Evolutionary conservation across 1,140 invertebrate species (phyloP).

Genomic region (Dendrolimus kikuchii): DNA sequence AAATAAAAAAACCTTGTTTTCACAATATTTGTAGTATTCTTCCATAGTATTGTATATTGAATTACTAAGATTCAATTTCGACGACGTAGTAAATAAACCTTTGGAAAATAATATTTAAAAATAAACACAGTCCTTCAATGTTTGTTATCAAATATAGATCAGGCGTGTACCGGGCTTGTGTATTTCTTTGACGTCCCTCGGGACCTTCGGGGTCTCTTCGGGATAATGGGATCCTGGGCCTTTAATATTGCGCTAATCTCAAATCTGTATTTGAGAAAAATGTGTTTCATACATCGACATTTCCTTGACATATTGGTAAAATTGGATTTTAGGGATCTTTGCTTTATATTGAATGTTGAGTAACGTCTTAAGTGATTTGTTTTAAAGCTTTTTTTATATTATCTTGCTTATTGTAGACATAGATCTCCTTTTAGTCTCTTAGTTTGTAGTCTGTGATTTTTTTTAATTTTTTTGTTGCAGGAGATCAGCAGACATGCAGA

Average conservation of each 20-base stretch:
- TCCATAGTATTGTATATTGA: no score
- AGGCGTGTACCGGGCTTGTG: constrained; percentile 23
- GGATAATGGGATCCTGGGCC: constrained; percentile 51
- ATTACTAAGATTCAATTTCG: no score
- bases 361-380: no score
- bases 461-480: no score
- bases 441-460: no score
- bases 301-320: constrained; percentile 3
- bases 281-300: not conserved
- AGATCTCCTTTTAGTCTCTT: no score
- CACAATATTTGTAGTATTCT: no score
- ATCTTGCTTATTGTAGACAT: no score
- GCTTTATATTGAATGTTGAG: not conserved
- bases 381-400: no score
- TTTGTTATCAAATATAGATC: constrained; percentile 33
- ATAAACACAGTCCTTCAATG: constrained; percentile 1
- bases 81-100: no score
- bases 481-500: no score
- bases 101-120: not conserved
- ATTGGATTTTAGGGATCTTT: not conserved
- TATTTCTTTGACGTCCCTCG: constrained; percentile 50
- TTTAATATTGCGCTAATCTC: constrained; percentile 29
- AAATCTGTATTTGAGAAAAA: constrained; percentile 6
- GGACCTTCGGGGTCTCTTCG: constrained; percentile 28
- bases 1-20: no score